These are phyloP conservation scores for Balearica regulorum DNA, from an alignment of 2,797 vertebrate genomes.

Conservation along the genomic window DNA sequence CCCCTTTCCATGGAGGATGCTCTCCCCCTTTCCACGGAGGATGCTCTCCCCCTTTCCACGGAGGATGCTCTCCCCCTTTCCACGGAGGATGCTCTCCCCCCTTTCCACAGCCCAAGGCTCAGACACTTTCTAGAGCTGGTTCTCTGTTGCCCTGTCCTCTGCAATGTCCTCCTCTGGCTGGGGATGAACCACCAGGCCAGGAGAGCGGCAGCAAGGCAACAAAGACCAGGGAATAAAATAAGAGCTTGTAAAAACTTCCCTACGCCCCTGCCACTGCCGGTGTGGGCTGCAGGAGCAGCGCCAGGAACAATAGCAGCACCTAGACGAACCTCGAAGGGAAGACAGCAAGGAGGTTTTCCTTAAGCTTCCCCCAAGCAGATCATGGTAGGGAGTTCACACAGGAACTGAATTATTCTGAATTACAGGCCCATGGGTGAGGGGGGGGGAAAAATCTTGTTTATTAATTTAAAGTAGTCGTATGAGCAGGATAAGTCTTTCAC, in stretches of 20 bases:
- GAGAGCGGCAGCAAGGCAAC: not conserved
- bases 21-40: not conserved
- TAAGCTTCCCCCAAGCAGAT: not conserved
- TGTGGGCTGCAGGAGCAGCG: not conserved
- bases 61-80: not conserved
- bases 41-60: not conserved
- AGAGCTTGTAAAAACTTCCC: not conserved
- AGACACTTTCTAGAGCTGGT: fast-evolving
- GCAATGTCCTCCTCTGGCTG: fast-evolving
- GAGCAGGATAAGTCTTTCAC: not conserved
- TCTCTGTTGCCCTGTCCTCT: not conserved
- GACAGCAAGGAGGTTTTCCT: not conserved
- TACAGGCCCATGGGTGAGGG: not conserved
- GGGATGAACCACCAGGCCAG: not conserved
- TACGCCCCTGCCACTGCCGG: not conserved
- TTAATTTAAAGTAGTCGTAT: not conserved
- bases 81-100: not conserved
- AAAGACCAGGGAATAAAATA: not conserved
- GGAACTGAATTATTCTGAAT: not conserved
- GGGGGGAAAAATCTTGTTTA: not conserved
- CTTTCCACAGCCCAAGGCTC: not conserved
- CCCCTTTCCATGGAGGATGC: not conserved
- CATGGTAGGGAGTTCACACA: too few species aligned
- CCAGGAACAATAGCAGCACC: not conserved
- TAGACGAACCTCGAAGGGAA: not conserved